Conservation (phyloP, 2,797 vertebrate genomes). For the Lagodon rhomboides region DNA sequence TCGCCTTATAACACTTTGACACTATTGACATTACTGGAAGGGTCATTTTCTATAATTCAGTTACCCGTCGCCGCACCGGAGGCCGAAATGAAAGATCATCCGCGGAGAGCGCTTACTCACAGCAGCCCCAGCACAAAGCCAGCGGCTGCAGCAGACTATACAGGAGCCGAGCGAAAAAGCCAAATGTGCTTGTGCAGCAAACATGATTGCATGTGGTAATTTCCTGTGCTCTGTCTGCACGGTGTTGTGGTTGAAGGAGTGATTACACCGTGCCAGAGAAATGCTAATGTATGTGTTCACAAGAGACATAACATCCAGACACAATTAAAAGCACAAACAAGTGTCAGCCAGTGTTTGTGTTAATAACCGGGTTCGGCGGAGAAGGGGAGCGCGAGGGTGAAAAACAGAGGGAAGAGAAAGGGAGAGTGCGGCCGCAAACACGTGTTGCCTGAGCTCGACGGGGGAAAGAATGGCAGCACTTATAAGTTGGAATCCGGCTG, state of each 20-base stretch:
- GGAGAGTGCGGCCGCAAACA: constrained; percentile 71
- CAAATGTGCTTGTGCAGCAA: constrained; percentile 79
- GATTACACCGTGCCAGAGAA: constrained; percentile 82
- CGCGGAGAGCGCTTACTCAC: constrained; percentile 47
- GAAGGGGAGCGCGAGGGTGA: constrained; percentile 61
- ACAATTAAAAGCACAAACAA: constrained; percentile 86
- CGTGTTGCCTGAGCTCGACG: constrained; percentile 68
- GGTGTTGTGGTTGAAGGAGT: constrained; percentile 80
- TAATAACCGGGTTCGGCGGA: constrained; percentile 80
- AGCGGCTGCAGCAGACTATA: constrained; percentile 62
- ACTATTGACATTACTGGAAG: constrained; percentile 7
- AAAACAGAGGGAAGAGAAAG: constrained; percentile 55
- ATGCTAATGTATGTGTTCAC: constrained; percentile 84
- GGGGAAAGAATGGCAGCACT: constrained; percentile 74
- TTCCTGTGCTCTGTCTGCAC: constrained; percentile 80
- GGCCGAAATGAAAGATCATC: constrained; percentile 40
- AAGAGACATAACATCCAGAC: constrained; percentile 85
- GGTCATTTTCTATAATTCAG: constrained; percentile 21
- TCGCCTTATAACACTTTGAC: constrained; percentile 18
- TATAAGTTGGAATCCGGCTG: constrained; percentile 71
- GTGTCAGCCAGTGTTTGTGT: constrained; percentile 84
- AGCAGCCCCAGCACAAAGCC: constrained; percentile 43
- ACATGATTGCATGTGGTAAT: constrained; percentile 81
- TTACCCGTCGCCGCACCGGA: constrained; percentile 12
- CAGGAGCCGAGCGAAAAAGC: constrained; percentile 63